Evolutionary conservation across 2,888 invertebrate genomes (phyloP), one percentile per base, ranked within the genome.

Genomic region (Diploptera punctata): DNA sequence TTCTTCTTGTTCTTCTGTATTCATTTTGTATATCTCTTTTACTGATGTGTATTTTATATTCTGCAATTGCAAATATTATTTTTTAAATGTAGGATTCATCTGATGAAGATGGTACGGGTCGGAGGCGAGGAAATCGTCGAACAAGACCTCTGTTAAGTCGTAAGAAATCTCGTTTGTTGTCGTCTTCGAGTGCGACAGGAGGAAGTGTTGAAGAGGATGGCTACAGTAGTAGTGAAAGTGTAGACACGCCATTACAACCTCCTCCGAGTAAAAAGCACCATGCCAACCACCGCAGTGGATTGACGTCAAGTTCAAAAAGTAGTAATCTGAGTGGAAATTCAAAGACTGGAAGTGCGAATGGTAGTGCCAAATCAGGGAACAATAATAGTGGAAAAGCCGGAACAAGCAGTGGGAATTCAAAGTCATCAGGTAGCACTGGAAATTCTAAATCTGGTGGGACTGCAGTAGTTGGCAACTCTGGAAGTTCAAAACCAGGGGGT

Each of bases 11-110:
- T n/a, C n/a, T n/a, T n/a, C n/a, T n/a, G n/a, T n/a, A n/a, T n/a
- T n/a, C n/a, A n/a, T n/a, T n/a, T n/a, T n/a, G n/a, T n/a, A n/a
- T n/a, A n/a, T n/a, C n/a, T n/a, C n/a, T n/a, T n/a, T n/a, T n/a
- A n/a, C n/a, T n/a, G n/a, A n/a, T n/a, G n/a, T n/a, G n/a, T n/a
- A n/a, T n/a, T n/a, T n/a, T n/a, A n/a, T n/a, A n/a, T n/a, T n/a
- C n/a, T n/a, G n/a, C n/a, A 33, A 33, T 7, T 33, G 33, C 33
- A 54, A 54, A 24, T 2, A 10, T 24, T 18, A 1, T 21, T 13
- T 47, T 65, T 9, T 19, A 21, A 47, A 19, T 52, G 24, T 38
- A 74, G 74, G 74, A 74, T 54, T 70, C 72, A 9, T 74, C 74
- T 9, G 74, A 74, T 62, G 74, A 74, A 16, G 74, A 74, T 33